Evolutionary conservation across 2,113 vertebrate genomes (phyloP).

Genomic region (Garra rufa): DNA sequence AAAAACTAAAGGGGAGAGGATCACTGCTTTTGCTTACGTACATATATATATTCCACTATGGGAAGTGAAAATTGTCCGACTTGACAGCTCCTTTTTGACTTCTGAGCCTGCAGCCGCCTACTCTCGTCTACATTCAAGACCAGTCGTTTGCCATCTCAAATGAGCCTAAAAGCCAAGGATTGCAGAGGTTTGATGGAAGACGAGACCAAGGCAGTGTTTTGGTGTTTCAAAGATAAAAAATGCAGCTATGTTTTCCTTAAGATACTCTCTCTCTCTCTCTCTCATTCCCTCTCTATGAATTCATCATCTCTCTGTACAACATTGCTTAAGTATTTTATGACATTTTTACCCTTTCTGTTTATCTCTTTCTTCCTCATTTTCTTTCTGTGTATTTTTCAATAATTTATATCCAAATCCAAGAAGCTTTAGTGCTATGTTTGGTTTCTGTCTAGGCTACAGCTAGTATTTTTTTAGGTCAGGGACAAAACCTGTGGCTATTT

Average conservation of each 20-base stretch:
- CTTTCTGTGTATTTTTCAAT: not conserved
- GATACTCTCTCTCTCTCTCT: not conserved
- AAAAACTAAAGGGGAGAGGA: not conserved
- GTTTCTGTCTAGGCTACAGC: not conserved
- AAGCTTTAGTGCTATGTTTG: not conserved
- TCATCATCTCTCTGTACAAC: not conserved
- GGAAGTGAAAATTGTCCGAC: not conserved
- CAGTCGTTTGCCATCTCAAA: not conserved
- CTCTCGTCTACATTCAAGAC: slow-evolving; percentile 4
- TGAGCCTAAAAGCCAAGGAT: not conserved
- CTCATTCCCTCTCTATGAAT: not conserved
- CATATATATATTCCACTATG: slow-evolving; percentile 17
- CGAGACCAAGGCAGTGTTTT: not conserved
- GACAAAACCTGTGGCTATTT: slow-evolving; percentile 5
- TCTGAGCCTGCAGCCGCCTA: not conserved
- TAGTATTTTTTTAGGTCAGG: not conserved
- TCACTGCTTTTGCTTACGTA: not conserved
- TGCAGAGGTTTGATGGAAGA: slow-evolving; percentile 1
- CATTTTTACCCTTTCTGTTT: not conserved
- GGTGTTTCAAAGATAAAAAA: not conserved
- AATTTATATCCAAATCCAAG: not conserved
- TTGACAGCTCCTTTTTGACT: not conserved
- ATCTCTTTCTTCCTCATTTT: slow-evolving; percentile 4
- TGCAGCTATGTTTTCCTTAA: slow-evolving; percentile 2
- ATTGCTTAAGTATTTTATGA: not conserved